These are phyloP conservation scores for Rhinogobius similis DNA, from an alignment of 2,113 vertebrate species.

Conservation along the genomic window DNA sequence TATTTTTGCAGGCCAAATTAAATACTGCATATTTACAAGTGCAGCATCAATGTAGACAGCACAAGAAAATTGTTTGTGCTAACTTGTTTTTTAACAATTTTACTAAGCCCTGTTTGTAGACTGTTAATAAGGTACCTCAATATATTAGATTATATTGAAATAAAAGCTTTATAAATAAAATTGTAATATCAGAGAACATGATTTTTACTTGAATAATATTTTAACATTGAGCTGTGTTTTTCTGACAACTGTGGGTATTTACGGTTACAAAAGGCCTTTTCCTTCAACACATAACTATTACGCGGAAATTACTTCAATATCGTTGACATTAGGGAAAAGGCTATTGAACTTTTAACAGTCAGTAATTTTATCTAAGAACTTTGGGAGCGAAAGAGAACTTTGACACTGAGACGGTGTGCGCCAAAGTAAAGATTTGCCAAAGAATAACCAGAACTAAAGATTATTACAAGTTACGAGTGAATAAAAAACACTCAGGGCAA, in stretches of 20 bases:
- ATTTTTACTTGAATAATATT: background rate
- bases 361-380: background rate
- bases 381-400: background rate
- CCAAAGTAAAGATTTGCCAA: background rate
- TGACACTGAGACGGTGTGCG: background rate
- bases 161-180: too few species aligned
- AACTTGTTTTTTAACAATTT: background rate
- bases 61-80: background rate
- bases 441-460: background rate
- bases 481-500: background rate
- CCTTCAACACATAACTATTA: background rate
- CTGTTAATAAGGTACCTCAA: too few species aligned
- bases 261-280: background rate
- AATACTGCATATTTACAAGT: background rate
- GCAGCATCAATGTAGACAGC: background rate
- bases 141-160: background rate
- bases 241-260: background rate
- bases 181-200: too few species aligned
- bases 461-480: background rate
- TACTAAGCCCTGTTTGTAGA: background rate
- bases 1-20: conserved; percentile 14
- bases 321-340: background rate
- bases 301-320: background rate
- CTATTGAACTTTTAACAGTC: background rate
- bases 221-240: background rate